phyloP scores from a whole-genome alignment of 2,113 vertebrate genomes.

The Gymnocephalus cernua region DNA sequence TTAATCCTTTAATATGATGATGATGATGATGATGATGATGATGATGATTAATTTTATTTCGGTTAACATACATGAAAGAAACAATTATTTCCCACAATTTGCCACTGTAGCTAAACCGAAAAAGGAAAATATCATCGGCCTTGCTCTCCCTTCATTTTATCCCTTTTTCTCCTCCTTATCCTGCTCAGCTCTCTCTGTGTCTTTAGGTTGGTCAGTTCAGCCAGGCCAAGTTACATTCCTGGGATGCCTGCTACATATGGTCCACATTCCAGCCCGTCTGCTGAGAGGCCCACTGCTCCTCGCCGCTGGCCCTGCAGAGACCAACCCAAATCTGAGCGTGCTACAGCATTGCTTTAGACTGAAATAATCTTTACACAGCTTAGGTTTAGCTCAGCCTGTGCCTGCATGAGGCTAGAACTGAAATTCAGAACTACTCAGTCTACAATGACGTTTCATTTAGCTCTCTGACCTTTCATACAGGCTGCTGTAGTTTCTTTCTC shows the following conservation, averaged over 20 bases:
- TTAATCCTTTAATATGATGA: slow-evolving; percentile 9
- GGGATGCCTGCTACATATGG: slow-evolving; percentile 96
- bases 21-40: too few relatives aligned
- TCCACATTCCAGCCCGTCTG: slow-evolving; percentile 95
- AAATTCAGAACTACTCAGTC: slow-evolving; percentile 62
- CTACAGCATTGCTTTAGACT: slow-evolving; percentile 80
- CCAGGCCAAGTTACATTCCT: slow-evolving; percentile 92
- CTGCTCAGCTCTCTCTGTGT: slow-evolving; percentile 57
- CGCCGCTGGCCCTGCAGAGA: slow-evolving; percentile 80
- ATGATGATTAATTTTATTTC: too few relatives aligned
- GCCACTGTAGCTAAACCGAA: too few relatives aligned
- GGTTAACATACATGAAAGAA: too few relatives aligned
- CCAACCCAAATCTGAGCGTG: slow-evolving; percentile 67
- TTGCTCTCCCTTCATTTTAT: slow-evolving; percentile 29
- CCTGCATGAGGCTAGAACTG: slow-evolving; percentile 17
- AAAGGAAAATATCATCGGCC: slow-evolving; percentile 8
- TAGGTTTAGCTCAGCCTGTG: slow-evolving; percentile 25
- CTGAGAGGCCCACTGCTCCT: slow-evolving; percentile 83
- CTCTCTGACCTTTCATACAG: slow-evolving; percentile 10
- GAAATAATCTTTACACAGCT: slow-evolving; percentile 57
- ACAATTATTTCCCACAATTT: too few relatives aligned
- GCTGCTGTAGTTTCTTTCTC: slow-evolving; percentile 10
- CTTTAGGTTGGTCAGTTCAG: slow-evolving; percentile 85
- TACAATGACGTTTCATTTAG: slow-evolving; percentile 15
- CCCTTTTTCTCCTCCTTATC: slow-evolving; percentile 48